A percentile compares a stretch with the other conserved stretches of the same genome.
Conservation (phyloP, 2,797 vertebrate genomes). For the Scyliorhinus canicula region DNA sequence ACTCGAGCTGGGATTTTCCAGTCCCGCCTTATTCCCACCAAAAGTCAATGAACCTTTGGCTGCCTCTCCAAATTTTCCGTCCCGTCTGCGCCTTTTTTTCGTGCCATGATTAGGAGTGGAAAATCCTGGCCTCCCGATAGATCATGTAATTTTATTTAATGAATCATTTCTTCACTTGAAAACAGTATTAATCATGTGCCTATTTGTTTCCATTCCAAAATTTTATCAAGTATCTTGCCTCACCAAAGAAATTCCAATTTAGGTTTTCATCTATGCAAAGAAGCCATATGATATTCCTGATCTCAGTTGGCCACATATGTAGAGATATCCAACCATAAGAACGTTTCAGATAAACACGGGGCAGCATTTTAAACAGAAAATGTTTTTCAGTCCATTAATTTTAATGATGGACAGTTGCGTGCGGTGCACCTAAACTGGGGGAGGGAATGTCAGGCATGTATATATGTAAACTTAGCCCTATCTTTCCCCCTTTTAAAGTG, state of each 20-base stretch:
- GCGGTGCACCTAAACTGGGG: neutral
- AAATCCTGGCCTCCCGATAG: too few relatives aligned
- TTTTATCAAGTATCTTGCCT: neutral
- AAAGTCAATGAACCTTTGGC: too few relatives aligned
- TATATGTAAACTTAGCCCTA: neutral
- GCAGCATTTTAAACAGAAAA: neutral
- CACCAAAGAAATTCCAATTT: neutral
- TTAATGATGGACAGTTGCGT: neutral
- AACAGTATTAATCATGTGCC: neutral
- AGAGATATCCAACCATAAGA: neutral
- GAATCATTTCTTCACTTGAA: neutral
- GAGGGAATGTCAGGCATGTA: neutral
- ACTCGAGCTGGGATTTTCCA: too few relatives aligned
- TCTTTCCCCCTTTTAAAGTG: neutral
- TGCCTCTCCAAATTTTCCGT: too few relatives aligned
- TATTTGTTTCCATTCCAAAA: neutral
- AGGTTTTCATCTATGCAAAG: neutral
- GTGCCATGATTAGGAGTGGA: too few relatives aligned
- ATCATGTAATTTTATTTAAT: neutral
- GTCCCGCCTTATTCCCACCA: too few relatives aligned
- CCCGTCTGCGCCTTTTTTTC: too few relatives aligned
- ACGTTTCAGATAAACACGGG: neutral
- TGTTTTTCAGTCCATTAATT: neutral
- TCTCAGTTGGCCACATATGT: neutral
- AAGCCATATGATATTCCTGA: neutral